phyloP scores from a whole-genome alignment of 2,797 vertebrate species.

The Crenichthys baileyi region DNA sequence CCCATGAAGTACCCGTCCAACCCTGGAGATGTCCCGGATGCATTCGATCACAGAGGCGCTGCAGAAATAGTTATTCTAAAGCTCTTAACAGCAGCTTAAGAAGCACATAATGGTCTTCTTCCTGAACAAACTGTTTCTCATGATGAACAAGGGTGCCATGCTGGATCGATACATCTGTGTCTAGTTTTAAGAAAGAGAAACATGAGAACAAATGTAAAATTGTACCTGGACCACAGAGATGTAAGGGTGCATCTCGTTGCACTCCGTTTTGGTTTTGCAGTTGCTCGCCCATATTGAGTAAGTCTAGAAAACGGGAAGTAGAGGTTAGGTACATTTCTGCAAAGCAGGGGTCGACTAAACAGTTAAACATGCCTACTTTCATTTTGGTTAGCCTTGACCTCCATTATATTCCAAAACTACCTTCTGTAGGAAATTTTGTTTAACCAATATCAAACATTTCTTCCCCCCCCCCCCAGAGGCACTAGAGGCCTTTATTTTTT shows the following conservation, averaged over 20 bases:
- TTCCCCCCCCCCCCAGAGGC: too few relatives aligned
- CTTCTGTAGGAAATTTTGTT: too few relatives aligned
- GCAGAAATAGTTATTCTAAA: not conserved
- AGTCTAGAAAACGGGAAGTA: constrained; percentile 75
- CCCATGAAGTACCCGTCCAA: too few relatives aligned
- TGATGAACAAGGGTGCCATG: not conserved
- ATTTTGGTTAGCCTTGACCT: too few relatives aligned
- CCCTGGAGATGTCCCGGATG: too few relatives aligned
- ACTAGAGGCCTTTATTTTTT: too few relatives aligned
- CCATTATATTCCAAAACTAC: too few relatives aligned
- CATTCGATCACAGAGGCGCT: not conserved
- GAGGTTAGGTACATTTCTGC: not conserved
- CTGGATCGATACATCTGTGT: not conserved
- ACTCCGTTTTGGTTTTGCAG: constrained; percentile 96
- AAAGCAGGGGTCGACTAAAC: not conserved
- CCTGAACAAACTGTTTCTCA: not conserved
- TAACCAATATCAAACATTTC: not conserved
- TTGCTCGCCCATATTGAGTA: constrained; percentile 98
- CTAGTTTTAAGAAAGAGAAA: not conserved
- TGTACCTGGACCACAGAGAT: constrained; percentile 96
- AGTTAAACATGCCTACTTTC: too few relatives aligned
- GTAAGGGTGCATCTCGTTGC: constrained; percentile 96
- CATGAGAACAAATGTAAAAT: not conserved
- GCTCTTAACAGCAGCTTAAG: not conserved
- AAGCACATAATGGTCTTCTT: too few relatives aligned